phyloP scores from a whole-genome alignment of 2,113 vertebrate species.

The Empidonax traillii region DNA sequence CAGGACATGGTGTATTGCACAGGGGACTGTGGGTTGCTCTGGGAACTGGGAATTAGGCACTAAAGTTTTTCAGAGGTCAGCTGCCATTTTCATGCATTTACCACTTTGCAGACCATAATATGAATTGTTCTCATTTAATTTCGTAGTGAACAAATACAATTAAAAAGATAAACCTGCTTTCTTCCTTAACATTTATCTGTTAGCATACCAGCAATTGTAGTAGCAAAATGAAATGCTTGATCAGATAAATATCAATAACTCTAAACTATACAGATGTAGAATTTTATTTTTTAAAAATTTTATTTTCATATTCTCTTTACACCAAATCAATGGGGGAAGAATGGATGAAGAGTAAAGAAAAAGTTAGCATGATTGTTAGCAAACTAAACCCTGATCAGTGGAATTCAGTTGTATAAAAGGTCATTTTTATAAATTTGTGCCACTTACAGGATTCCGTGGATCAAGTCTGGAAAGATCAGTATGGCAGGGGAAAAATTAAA shows the following conservation, averaged over 20 bases:
- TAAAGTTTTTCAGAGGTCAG: background rate
- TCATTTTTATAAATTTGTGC: background rate
- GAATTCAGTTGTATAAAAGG: background rate
- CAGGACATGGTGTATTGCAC: background rate
- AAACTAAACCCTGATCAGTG: background rate
- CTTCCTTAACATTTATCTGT: background rate
- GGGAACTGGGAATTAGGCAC: background rate
- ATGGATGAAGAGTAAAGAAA: background rate
- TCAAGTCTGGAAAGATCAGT: background rate
- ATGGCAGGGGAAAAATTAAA: background rate
- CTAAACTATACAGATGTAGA: background rate
- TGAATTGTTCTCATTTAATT: background rate
- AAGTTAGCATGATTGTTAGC: background rate
- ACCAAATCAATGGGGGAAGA: background rate
- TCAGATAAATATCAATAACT: background rate
- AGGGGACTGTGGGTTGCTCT: background rate
- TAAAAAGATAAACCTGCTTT: background rate
- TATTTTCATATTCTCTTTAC: background rate
- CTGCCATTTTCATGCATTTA: background rate
- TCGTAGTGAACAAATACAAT: background rate
- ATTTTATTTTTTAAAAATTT: background rate
- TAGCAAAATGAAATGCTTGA: background rate
- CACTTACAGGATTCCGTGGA: background rate
- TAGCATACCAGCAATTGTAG: background rate
- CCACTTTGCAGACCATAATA: background rate